Percentiles rank a stretch among this genome's conserved stretches.
phyloP scores from a whole-genome alignment of 1,140 invertebrate genomes.

The Apis dorsata region DNA sequence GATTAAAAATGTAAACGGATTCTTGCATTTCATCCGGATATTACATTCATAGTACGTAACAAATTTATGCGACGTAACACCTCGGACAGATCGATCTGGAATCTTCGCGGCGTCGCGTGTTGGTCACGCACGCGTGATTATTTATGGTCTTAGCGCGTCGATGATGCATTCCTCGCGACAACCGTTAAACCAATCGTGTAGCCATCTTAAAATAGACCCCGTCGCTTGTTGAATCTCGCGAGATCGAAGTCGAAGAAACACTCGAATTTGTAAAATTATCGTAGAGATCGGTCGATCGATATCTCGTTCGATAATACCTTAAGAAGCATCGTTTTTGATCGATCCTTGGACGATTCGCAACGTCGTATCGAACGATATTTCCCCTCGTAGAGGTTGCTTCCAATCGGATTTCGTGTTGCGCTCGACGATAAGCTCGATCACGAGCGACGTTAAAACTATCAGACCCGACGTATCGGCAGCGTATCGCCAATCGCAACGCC shows the following conservation, averaged over 20 bases:
- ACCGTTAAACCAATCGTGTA: conserved; percentile 9
- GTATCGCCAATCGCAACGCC: conserved; percentile 15
- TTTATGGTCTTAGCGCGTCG: neutral
- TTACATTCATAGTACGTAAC: neutral
- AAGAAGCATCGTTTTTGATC: too few species aligned
- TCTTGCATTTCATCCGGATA: neutral
- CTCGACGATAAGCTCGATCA: conserved; percentile 7
- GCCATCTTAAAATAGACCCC: conserved; percentile 3
- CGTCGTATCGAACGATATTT: neutral
- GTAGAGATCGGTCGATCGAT: too few species aligned
- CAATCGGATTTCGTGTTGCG: neutral
- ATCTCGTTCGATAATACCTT: too few species aligned
- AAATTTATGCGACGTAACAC: neutral
- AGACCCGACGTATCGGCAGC: neutral
- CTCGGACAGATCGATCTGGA: conserved; percentile 4
- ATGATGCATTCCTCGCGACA: conserved; percentile 17
- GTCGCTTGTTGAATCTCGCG: conserved; percentile 2
- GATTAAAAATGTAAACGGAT: neutral
- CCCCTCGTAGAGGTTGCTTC: neutral
- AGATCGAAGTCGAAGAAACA: neutral
- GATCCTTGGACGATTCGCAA: too few species aligned
- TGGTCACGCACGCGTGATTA: conserved; percentile 24
- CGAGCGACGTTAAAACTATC: conserved; percentile 1
- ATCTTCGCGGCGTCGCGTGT: neutral
- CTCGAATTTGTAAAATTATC: too few species aligned